Evolutionary conservation across 2,888 invertebrate genomes (phyloP), one percentile per base, ranked within the genome.

Genomic region (Orchesellides sinensis): DNA sequence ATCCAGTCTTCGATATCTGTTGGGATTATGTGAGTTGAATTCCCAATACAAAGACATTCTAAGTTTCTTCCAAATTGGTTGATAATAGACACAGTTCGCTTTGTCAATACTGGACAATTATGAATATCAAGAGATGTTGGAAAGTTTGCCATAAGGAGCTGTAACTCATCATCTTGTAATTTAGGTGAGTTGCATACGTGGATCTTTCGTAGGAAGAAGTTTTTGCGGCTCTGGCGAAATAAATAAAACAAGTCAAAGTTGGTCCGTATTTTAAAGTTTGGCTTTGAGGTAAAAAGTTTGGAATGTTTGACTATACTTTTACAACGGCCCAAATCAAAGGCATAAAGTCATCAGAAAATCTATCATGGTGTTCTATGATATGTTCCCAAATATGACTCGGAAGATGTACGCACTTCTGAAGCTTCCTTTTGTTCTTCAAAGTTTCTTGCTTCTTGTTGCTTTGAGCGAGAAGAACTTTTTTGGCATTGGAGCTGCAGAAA

Each of bases 61-160:
- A 83, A 56, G 25, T 83, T 77, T n/a, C 32, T 27, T 1, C 83
- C 83, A 25, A 40, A 83, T 23, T 63, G 52, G 29, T 83, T 83
- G 17, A 83, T 75, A 4, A 47, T 32, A 2, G 25, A 21, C 5
- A 83, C 14, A 2, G 77, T 14, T 10, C 72, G 52, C 45, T 75
- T 69, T 25, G 83, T 77, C n/a, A 83, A 35, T 4, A 14, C 5
- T 1, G 75, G 77, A 32, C 83, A 83, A 59, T 83, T 75, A 27
- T 83, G 83, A 17, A 83, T 70, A 21, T 83, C 77, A 0, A 83
- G 59, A 2, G 75, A 52, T 0, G 25, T 8, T 8, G 83, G 77
- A 54, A 4, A 75, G n/a, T 23, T 25, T 12, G 14, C 14, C 27
- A 83, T 54, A 6, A 83, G 8, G 1, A 25, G 0, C 5, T 29